Evolutionary conservation across 2,113 vertebrate genomes (phyloP).

Genomic region (Melanerpes aurifrons): DNA sequence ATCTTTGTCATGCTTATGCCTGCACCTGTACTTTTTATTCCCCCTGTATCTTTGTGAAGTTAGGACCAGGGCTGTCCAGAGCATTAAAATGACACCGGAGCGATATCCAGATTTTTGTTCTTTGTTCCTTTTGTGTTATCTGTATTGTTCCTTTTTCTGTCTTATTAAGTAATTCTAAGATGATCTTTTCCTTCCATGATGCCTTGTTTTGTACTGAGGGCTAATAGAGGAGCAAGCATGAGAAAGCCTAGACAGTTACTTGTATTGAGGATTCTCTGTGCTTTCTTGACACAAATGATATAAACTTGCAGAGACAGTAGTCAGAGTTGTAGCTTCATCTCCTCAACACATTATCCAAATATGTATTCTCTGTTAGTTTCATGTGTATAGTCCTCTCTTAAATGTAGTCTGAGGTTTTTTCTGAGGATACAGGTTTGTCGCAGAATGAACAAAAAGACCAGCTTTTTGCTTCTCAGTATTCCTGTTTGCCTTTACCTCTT

Average conservation of each 20-base stretch:
- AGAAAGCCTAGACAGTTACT: background rate
- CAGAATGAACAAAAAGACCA: conserved; percentile 11
- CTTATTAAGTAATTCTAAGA: background rate
- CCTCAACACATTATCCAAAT: background rate
- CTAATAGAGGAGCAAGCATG: background rate
- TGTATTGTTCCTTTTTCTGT: background rate
- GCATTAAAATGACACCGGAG: background rate
- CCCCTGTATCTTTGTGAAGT: background rate
- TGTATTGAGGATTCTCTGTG: background rate
- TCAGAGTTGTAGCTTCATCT: background rate
- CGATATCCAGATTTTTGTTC: background rate
- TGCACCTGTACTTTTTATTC: background rate
- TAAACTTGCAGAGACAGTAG: background rate
- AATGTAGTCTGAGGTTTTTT: conserved; percentile 5
- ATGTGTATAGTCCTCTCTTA: background rate
- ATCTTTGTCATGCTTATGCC: background rate
- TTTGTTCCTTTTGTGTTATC: background rate
- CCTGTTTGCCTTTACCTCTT: background rate
- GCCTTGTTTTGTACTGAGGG: background rate
- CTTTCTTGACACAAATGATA: background rate
- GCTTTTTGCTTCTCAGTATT: conserved; percentile 4
- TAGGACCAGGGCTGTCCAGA: background rate
- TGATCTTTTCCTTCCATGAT: background rate
- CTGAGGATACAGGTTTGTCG: conserved; percentile 8
- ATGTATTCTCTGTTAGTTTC: background rate